A percentile compares a stretch with the other conserved stretches of the same genome.
phyloP scores from a whole-genome alignment of 2,797 vertebrate genomes.

The Gadopsis bispinosus region DNA sequence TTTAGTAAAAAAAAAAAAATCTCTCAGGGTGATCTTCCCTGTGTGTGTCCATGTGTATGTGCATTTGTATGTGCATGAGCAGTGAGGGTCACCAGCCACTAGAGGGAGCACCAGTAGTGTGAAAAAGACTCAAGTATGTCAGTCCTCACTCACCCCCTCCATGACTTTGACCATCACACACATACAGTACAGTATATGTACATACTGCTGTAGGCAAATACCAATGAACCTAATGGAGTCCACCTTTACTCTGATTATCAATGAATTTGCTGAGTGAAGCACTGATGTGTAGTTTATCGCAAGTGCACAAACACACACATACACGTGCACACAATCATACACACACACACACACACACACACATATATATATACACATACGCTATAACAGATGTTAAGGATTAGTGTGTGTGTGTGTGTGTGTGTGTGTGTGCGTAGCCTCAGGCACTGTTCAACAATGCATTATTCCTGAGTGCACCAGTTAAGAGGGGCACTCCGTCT shows the following conservation, averaged over 20 bases:
- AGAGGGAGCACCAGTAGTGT: constrained; percentile 87
- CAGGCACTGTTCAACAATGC: constrained; percentile 86
- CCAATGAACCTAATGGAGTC: constrained; percentile 74
- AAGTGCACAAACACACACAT: constrained; percentile 56
- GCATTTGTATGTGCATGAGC: constrained; percentile 32
- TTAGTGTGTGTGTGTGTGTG: constrained; percentile 63
- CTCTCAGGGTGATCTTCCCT: background rate
- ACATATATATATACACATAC: constrained; percentile 65
- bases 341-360: constrained; percentile 22
- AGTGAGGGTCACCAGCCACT: constrained; percentile 75
- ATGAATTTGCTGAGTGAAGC: constrained; percentile 65
- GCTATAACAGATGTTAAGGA: constrained; percentile 79
- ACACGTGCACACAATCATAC: constrained; percentile 35
- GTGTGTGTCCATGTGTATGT: constrained; percentile 3
- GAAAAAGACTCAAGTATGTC: constrained; percentile 60
- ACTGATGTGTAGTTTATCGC: constrained; percentile 66
- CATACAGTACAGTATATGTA: constrained; percentile 51
- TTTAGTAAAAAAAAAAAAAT: background rate
- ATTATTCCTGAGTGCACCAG: constrained; percentile 87
- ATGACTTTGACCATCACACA: constrained; percentile 60
- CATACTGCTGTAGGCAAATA: constrained; percentile 71
- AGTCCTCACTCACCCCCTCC: constrained; percentile 52
- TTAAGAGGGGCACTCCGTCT: constrained; percentile 85
- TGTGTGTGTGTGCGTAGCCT: constrained; percentile 78
- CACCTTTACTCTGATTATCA: constrained; percentile 80